phyloP scores from a whole-genome alignment of 1,140 invertebrate genomes.

The Reticulitermes speratus region DNA sequence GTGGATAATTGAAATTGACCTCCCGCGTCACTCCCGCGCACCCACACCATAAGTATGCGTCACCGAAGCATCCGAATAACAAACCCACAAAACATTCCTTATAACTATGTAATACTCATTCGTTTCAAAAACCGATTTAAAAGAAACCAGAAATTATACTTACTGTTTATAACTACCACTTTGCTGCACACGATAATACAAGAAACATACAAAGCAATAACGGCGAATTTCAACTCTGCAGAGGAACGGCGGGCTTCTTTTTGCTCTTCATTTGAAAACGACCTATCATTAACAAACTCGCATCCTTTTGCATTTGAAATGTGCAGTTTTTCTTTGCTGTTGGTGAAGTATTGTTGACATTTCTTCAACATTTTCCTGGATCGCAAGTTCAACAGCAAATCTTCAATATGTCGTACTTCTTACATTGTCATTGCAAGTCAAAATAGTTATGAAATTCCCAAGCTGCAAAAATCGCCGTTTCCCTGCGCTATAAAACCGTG shows the following conservation, averaged over 20 bases:
- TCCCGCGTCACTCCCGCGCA: too few relatives aligned
- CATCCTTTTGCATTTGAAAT: neutral
- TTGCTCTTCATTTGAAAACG: neutral
- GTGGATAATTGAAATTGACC: too few relatives aligned
- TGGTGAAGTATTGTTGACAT: neutral
- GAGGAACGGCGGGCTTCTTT: neutral
- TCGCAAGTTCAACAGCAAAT: neutral
- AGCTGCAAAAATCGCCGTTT: neutral
- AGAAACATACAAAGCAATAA: neutral
- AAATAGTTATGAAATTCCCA: neutral
- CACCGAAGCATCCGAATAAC: too few relatives aligned
- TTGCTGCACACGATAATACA: constrained; percentile 6
- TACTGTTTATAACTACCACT: neutral
- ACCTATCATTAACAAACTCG: neutral
- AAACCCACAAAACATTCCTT: neutral
- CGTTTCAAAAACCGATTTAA: neutral
- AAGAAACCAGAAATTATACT: neutral
- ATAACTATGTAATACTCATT: neutral
- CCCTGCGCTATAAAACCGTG: neutral
- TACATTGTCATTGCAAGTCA: neutral
- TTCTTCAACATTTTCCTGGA: neutral
- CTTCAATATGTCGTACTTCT: neutral
- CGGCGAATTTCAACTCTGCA: constrained; percentile 17
- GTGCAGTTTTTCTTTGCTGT: neutral
- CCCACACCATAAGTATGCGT: too few relatives aligned